Evolutionary conservation across 2,888 invertebrate genomes (phyloP).

Genomic region (Tetropium fuscum): DNA sequence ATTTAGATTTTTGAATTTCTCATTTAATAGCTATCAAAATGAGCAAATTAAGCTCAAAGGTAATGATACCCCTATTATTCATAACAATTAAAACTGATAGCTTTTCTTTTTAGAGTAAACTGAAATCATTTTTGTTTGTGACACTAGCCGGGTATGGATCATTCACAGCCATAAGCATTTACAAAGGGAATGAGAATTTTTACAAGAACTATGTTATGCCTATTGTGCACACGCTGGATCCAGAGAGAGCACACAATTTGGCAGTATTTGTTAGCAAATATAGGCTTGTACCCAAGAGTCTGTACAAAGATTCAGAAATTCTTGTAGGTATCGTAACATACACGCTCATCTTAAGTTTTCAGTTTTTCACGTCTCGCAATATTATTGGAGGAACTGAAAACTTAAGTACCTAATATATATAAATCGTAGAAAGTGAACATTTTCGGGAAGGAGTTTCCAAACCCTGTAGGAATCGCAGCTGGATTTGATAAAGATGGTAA

Average conservation of each 20-base stretch:
- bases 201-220: slow-evolving; percentile 82
- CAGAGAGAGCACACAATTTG: slow-evolving; percentile 86
- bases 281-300: slow-evolving; percentile 75
- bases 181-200: slow-evolving; percentile 83
- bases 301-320: slow-evolving; percentile 71
- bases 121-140: slow-evolving; percentile 75
- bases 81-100: background rate
- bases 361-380: no score
- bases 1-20: background rate
- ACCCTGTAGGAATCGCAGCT: slow-evolving; percentile 98
- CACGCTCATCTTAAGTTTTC: no score
- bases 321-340: slow-evolving; percentile 70
- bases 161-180: slow-evolving; percentile 77
- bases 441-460: slow-evolving; percentile 79
- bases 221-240: slow-evolving; percentile 75
- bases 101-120: slow-evolving; percentile 71
- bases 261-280: slow-evolving; percentile 83
- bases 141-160: slow-evolving; percentile 74
- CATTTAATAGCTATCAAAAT: background rate
- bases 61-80: background rate
- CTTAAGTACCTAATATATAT: no score
- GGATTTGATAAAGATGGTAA: slow-evolving; percentile 99
- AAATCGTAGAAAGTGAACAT: slow-evolving; percentile 76
- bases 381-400: no score
- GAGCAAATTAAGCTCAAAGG: background rate